Evolutionary conservation across 2,888 invertebrate species (phyloP).

Genomic region (Pheosia gnoma): DNA sequence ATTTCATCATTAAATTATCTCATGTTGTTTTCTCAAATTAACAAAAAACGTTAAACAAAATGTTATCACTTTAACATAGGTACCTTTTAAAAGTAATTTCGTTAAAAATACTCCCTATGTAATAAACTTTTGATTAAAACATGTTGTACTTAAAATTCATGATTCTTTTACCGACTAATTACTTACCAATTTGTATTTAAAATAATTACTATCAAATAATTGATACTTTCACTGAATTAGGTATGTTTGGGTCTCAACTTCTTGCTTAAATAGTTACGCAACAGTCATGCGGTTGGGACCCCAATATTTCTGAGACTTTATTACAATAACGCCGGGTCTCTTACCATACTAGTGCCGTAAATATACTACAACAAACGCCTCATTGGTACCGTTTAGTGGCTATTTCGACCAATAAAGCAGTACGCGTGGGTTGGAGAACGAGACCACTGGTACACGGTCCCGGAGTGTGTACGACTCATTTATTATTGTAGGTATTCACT

Average conservation of each 20-base stretch:
- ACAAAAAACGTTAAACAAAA: background rate
- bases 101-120: background rate
- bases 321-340: slow-evolving; percentile 55
- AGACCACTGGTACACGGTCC: slow-evolving; percentile 60
- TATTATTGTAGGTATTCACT: slow-evolving; percentile 19
- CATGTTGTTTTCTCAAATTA: background rate
- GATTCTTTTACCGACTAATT: background rate
- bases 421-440: slow-evolving; percentile 69
- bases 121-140: background rate
- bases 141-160: background rate
- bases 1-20: background rate
- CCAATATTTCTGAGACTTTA: slow-evolving; percentile 69
- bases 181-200: background rate
- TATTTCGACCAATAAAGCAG: slow-evolving; percentile 81
- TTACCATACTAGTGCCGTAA: slow-evolving; percentile 70
- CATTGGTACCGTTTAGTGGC: slow-evolving; percentile 82
- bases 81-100: background rate
- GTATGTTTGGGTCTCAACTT: slow-evolving; percentile 45
- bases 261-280: slow-evolving; percentile 44
- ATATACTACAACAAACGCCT: slow-evolving; percentile 77
- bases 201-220: slow-evolving; percentile 13
- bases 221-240: slow-evolving; percentile 45
- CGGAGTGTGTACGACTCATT: slow-evolving; percentile 31
- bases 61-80: no score
- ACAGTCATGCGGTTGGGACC: slow-evolving; percentile 47